Percentiles rank a stretch among this genome's conserved stretches.
These are phyloP conservation scores for Zaprionus lineosus DNA, from an alignment of 2,888 invertebrate species.

Conservation along the genomic window DNA sequence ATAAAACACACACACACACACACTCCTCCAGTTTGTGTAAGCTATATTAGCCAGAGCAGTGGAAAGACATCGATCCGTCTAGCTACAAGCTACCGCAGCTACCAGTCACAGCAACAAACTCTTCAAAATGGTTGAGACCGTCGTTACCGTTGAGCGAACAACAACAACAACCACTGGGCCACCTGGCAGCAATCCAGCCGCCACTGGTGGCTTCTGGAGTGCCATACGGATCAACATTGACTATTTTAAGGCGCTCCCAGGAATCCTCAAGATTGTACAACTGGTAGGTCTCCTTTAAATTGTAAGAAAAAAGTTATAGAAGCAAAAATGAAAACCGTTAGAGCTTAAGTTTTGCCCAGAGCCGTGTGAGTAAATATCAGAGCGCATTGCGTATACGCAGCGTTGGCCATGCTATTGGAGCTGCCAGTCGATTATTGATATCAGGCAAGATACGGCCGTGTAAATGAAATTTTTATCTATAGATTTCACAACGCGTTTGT, in stretches of 20 bases:
- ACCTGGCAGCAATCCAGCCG: constrained; percentile 71
- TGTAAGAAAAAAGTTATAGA: neutral
- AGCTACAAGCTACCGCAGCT: constrained; percentile 9
- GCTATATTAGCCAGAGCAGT: no score
- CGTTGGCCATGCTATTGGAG: constrained; percentile 1
- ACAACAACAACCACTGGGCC: constrained; percentile 82
- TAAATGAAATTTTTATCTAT: constrained; percentile 51
- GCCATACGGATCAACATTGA: constrained; percentile 90
- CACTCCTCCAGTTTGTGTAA: no score
- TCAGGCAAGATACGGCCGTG: no score
- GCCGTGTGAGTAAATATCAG: neutral
- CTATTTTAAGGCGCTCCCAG: constrained; percentile 92
- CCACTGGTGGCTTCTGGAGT: constrained; percentile 83
- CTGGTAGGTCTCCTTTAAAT: constrained; percentile 86
- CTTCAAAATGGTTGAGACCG: constrained; percentile 91
- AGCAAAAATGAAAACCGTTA: neutral
- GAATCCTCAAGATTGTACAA: constrained; percentile 90
- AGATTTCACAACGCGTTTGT: constrained; percentile 34
- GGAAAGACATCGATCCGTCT: no score
- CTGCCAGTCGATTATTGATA: constrained; percentile 26
- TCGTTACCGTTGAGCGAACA: constrained; percentile 90
- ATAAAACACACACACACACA: no score
- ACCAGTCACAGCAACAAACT: constrained; percentile 17
- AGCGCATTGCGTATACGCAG: constrained; percentile 5
- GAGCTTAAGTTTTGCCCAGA: neutral